Percentiles rank a stretch among this genome's conserved stretches.
Conservation (phyloP, 2,797 vertebrate genomes). For the Semotilus atromaculatus region DNA sequence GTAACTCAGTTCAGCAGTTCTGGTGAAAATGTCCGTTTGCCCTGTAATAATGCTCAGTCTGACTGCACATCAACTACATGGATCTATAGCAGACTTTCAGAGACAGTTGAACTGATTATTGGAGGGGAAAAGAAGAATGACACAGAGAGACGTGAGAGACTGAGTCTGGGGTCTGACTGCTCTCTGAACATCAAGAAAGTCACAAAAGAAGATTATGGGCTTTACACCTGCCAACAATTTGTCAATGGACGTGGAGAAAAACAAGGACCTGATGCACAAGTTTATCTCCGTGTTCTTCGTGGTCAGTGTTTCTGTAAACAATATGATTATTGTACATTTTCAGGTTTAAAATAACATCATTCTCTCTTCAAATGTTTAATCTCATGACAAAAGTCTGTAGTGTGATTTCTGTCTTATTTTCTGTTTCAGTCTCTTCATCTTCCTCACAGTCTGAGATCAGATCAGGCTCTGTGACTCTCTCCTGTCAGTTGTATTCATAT, state of each 20-base stretch:
- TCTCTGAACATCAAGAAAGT: slow-evolving; percentile 31
- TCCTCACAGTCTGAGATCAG: slow-evolving; percentile 21
- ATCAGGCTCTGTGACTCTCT: slow-evolving; percentile 29
- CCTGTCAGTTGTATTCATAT: background rate
- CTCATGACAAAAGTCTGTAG: too few relatives aligned
- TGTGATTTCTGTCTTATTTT: background rate
- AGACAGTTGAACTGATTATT: background rate
- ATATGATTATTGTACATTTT: too few relatives aligned
- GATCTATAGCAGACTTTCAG: rapidly evolving
- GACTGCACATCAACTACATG: background rate
- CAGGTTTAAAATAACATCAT: too few relatives aligned
- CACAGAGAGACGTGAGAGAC: background rate
- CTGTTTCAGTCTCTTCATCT: slow-evolving; percentile 12
- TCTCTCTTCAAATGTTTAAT: too few relatives aligned
- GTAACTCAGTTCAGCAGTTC: background rate
- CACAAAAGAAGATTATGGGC: background rate
- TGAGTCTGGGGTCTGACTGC: slow-evolving; percentile 29
- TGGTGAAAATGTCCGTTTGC: background rate
- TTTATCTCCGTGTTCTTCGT: slow-evolving; percentile 22
- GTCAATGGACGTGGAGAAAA: background rate
- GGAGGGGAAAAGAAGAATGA: background rate
- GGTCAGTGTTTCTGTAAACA: background rate
- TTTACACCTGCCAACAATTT: background rate
- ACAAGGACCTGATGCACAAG: rapidly evolving
- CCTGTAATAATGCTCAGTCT: background rate